Percentiles rank a stretch among this genome's conserved stretches.
Conservation (phyloP, 1,140 invertebrate species). For the Scaptomyza montana region DNA sequence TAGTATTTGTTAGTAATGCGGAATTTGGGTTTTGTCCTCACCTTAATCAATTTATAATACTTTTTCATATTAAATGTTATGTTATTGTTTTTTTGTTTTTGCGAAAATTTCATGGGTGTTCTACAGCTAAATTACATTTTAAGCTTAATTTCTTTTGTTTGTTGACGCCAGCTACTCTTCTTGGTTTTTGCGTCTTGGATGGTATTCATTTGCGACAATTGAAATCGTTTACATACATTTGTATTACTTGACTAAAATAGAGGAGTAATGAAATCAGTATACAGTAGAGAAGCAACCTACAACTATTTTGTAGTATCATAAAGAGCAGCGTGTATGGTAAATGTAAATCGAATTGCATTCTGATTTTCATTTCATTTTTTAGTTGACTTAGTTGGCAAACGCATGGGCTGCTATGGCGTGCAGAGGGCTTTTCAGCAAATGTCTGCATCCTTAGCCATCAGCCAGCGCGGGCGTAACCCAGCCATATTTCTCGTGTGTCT, state of each 20-base stretch:
- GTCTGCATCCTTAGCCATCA: conserved; percentile 87
- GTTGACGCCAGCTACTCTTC: conserved; percentile 38
- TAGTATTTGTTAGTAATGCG: conserved; percentile 9
- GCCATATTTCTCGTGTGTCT: conserved; percentile 94
- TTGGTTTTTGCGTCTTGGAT: conserved; percentile 27
- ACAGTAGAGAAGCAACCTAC: conserved; percentile 37
- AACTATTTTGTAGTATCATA: conserved; percentile 46
- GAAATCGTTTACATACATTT: conserved; percentile 47
- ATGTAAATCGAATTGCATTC: conserved; percentile 41
- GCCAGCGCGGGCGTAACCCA: conserved; percentile 93
- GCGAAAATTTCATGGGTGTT: conserved; percentile 18
- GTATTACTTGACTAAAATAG: conserved; percentile 30
- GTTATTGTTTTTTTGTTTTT: conserved; percentile 11
- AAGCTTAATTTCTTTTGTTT: conserved; percentile 44
- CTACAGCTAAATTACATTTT: conserved; percentile 51
- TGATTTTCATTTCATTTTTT: conserved; percentile 9
- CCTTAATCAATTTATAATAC: conserved; percentile 49
- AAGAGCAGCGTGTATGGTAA: conserved; percentile 33
- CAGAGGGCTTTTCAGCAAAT: conserved; percentile 25
- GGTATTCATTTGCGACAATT: conserved; percentile 51
- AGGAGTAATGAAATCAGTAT: conserved; percentile 17
- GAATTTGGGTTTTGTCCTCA: conserved; percentile 22
- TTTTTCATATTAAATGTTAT: conserved; percentile 19
- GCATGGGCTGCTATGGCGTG: conserved; percentile 58
- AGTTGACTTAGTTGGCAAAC: conserved; percentile 69